Percentiles rank a stretch among this genome's conserved stretches.
Conservation (phyloP, 2,888 invertebrate genomes). For the Nephrocerus scutellatus region DNA sequence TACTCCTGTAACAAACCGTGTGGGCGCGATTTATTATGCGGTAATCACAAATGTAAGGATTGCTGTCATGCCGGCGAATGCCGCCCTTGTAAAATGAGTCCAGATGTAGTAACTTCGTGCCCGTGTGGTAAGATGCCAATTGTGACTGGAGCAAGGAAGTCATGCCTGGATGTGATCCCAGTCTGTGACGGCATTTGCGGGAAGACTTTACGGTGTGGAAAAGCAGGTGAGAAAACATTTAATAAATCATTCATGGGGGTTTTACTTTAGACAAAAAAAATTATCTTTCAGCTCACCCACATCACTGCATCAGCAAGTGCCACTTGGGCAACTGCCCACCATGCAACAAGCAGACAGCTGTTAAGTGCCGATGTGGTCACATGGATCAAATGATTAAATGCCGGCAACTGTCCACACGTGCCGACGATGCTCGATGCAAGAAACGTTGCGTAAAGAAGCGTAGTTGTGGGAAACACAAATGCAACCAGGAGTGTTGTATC, state of each 20-base stretch:
- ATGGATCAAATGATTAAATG: slow-evolving; percentile 77
- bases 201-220: slow-evolving; percentile 63
- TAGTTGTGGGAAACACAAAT: slow-evolving; percentile 82
- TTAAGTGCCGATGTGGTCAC: slow-evolving; percentile 79
- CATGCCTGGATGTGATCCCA: slow-evolving; percentile 76
- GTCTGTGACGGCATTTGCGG: slow-evolving; percentile 67
- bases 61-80: slow-evolving; percentile 66
- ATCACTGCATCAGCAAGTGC: slow-evolving; percentile 57
- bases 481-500: slow-evolving; percentile 83
- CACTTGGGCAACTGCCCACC: slow-evolving; percentile 70
- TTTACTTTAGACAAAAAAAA: no score
- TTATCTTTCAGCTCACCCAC: slow-evolving; percentile 51
- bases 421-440: slow-evolving; percentile 74
- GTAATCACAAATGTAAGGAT: slow-evolving; percentile 62
- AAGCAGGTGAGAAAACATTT: slow-evolving; percentile 54
- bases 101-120: slow-evolving; percentile 59
- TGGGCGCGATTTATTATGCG: slow-evolving; percentile 55
- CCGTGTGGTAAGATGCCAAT: slow-evolving; percentile 66
- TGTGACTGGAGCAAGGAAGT: slow-evolving; percentile 50
- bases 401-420: slow-evolving; percentile 59
- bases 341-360: slow-evolving; percentile 66
- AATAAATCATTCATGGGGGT: no score
- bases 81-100: slow-evolving; percentile 56
- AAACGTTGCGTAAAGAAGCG: slow-evolving; percentile 85
- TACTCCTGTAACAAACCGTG: slow-evolving; percentile 62